A percentile compares a stretch with the other conserved stretches of the same genome.
phyloP scores from a whole-genome alignment of 2,113 vertebrate species.

The Ascaphus truei region DNA sequence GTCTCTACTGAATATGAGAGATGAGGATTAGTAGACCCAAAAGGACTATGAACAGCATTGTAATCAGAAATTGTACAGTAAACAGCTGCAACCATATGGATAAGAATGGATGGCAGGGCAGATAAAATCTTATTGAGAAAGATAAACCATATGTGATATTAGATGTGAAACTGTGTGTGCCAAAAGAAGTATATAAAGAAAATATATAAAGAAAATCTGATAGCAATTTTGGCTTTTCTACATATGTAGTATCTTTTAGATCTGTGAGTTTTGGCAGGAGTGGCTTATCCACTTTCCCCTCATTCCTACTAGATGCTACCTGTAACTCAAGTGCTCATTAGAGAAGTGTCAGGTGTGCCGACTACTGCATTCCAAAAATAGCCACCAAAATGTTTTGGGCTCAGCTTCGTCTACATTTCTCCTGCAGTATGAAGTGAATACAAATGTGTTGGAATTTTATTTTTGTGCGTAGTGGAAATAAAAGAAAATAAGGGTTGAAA shows the following conservation, averaged over 20 bases:
- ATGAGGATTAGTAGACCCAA: no score
- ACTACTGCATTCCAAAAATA: background rate
- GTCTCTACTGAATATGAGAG: no score
- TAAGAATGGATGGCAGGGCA: no score
- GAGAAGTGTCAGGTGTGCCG: background rate
- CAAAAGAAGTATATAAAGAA: background rate
- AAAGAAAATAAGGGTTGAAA: background rate
- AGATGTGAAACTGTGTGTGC: no score
- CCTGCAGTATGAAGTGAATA: background rate
- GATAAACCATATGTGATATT: no score
- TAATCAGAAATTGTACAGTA: no score
- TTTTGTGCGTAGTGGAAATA: background rate
- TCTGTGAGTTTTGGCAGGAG: slow-evolving; percentile 1
- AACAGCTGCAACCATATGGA: no score
- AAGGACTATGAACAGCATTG: no score
- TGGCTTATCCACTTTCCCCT: background rate
- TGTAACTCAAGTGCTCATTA: slow-evolving; percentile 6
- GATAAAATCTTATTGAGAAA: no score
- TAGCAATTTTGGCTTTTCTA: background rate
- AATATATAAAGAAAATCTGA: background rate
- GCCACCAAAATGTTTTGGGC: background rate
- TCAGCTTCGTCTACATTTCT: background rate
- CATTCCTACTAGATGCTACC: background rate
- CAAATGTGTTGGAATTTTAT: background rate
- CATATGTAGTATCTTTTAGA: background rate